Percentiles rank a stretch among this genome's conserved stretches.
phyloP scores from a whole-genome alignment of 2,797 vertebrate genomes.

The Pseudotriccus pelzelni region DNA sequence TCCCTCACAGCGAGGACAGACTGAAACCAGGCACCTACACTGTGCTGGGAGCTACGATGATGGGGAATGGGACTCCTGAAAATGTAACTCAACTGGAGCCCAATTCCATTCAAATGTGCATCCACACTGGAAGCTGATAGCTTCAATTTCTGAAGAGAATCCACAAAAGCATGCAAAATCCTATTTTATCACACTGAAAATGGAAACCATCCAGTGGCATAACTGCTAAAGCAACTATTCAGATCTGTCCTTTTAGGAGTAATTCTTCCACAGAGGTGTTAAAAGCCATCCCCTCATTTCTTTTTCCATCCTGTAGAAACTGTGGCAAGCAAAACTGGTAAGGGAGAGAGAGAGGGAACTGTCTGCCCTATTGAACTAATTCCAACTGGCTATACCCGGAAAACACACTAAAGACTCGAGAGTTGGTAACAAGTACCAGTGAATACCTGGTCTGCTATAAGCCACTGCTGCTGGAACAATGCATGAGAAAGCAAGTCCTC shows the following conservation, averaged over 20 bases:
- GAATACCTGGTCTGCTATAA: not conserved
- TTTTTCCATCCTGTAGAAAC: not conserved
- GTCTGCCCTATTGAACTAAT: not conserved
- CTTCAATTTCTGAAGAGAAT: not conserved
- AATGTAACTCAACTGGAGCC: not conserved
- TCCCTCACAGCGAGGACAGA: not conserved
- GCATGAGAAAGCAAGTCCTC: not conserved
- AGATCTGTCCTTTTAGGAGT: not conserved
- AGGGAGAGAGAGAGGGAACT: not conserved
- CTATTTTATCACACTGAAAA: not conserved
- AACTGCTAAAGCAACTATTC: not conserved
- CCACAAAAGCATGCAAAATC: not conserved
- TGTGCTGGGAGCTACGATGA: not conserved
- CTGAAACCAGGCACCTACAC: accelerated
- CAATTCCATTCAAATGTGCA: not conserved
- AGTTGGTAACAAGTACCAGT: not conserved
- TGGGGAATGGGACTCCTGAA: not conserved
- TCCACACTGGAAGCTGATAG: accelerated
- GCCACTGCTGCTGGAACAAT: not conserved
- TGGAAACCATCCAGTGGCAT: not conserved
- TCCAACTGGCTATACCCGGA: not conserved
- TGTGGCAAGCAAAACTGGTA: not conserved
- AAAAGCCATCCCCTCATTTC: not conserved
- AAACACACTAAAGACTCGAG: not conserved
- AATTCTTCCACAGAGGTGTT: not conserved